Evolutionary conservation across 2,113 vertebrate species (phyloP).

Genomic region (Dascyllus trimaculatus): DNA sequence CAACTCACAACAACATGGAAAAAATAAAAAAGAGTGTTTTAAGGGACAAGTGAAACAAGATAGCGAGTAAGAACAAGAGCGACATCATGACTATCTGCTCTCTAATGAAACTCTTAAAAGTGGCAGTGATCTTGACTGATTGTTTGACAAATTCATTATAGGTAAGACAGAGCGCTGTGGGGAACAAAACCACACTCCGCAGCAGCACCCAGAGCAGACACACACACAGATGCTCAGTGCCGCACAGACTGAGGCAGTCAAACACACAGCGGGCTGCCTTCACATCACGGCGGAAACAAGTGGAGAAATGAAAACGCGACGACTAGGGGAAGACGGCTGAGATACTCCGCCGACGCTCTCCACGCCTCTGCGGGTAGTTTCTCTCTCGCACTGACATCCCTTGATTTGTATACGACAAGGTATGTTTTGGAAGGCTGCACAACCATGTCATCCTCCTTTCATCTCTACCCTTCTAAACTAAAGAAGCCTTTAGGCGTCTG

Average conservation of each 20-base stretch:
- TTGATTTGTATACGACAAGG: constrained; percentile 61
- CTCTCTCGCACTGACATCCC: constrained; percentile 49
- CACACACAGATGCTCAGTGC: constrained; percentile 29
- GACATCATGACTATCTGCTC: background rate
- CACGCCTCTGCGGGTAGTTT: constrained; percentile 55
- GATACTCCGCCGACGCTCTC: constrained; percentile 34
- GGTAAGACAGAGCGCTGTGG: constrained; percentile 42
- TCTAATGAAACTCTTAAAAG: constrained; percentile 32
- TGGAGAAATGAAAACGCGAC: constrained; percentile 49
- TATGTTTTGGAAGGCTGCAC: constrained; percentile 56
- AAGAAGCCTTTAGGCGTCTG: constrained; percentile 50
- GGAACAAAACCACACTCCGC: constrained; percentile 35
- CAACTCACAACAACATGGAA: background rate
- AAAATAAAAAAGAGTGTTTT: background rate
- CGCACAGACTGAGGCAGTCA: constrained; percentile 66
- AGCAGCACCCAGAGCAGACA: constrained; percentile 27
- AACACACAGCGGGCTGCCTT: constrained; percentile 72
- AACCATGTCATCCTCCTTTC: constrained; percentile 60
- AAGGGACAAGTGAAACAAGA: background rate
- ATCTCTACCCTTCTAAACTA: constrained; percentile 60
- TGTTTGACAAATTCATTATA: constrained; percentile 73
- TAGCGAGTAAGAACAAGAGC: background rate
- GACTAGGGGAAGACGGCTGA: constrained; percentile 43
- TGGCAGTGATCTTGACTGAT: constrained; percentile 49
- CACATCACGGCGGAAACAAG: constrained; percentile 63